These are phyloP conservation scores for Trichogramma dendrolimi DNA, from an alignment of 2,888 invertebrate species.

Conservation along the genomic window DNA sequence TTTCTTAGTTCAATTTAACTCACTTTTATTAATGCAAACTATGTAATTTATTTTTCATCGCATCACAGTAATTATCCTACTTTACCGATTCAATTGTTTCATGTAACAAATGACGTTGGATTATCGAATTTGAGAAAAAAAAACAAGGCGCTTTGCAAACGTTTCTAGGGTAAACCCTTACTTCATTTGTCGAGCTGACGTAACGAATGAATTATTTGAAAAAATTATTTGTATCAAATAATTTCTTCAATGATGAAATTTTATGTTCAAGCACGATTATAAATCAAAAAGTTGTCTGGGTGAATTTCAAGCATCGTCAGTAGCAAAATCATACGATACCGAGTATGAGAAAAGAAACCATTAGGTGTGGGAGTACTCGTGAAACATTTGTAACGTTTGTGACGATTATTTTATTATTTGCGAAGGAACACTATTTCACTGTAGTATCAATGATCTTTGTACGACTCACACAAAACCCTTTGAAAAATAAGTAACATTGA, in stretches of 20 bases:
- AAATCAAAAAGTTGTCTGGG: background rate
- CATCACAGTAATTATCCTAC: background rate
- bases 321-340: too few species aligned
- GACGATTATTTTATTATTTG: slow-evolving; percentile 39
- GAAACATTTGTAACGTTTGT: slow-evolving; percentile 50
- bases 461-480: too few species aligned
- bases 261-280: background rate
- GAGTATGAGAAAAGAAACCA: background rate
- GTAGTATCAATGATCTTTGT: too few species aligned
- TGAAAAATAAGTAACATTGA: slow-evolving; percentile 32
- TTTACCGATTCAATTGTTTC: background rate
- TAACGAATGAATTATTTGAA: background rate
- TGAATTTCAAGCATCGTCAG: background rate
- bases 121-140: background rate
- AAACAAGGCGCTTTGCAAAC: slow-evolving; percentile 44
- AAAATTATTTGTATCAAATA: background rate
- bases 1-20: too few species aligned
- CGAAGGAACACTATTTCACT: too few species aligned
- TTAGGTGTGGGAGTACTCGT: slow-evolving; percentile 34
- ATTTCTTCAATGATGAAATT: background rate
- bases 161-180: slow-evolving; percentile 43
- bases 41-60: too few species aligned
- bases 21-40: too few species aligned
- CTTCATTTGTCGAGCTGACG: background rate
- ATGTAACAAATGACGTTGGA: background rate